Conservation (phyloP, 2,888 invertebrate genomes). For the Microctonus hyperodae region DNA sequence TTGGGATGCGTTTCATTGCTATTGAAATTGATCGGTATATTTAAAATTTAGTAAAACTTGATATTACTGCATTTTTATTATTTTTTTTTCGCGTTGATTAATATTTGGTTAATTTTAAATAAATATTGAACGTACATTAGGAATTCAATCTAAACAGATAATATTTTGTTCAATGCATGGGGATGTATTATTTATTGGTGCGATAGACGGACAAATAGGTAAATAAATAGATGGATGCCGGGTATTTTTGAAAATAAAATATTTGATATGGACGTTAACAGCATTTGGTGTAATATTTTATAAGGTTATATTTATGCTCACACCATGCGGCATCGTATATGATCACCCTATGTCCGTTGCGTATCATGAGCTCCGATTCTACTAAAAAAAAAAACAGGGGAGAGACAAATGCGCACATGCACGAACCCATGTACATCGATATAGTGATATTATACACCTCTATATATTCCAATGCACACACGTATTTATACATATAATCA, state of each 20-base stretch:
- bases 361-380: not conserved
- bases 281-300: conserved; percentile 61
- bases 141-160: no score
- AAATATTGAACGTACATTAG: no score
- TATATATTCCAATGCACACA: no score
- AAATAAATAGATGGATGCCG: no score
- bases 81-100: not conserved
- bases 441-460: no score
- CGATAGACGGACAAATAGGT: not conserved
- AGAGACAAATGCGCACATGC: not conserved
- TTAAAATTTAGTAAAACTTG: conserved; percentile 9
- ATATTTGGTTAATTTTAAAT: no score
- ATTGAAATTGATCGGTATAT: conserved; percentile 22
- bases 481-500: no score
- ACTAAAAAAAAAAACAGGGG: not conserved
- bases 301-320: not conserved
- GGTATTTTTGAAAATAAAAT: no score
- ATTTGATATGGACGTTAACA: conserved; percentile 61
- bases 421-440: not conserved
- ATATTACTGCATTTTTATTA: not conserved
- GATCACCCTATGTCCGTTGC: conserved; percentile 6
- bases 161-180: no score
- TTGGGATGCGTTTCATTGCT: conserved; percentile 21
- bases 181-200: no score
- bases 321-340: conserved; percentile 44